A percentile compares a stretch with the other conserved stretches of the same genome.
Conservation (phyloP, 2,888 invertebrate species). For the Xestia sexstrigata region DNA sequence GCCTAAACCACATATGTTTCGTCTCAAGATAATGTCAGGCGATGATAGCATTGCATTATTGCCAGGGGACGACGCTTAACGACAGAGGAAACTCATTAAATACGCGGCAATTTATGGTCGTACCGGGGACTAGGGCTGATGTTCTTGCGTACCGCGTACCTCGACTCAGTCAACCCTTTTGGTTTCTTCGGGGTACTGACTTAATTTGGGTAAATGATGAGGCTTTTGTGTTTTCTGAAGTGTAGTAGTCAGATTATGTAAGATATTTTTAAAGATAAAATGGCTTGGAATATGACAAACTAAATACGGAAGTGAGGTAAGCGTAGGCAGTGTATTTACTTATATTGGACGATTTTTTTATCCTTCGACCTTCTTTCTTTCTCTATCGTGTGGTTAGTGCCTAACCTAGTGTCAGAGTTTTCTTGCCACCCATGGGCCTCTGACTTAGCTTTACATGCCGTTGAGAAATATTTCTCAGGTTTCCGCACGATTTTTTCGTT, state of each 20-base stretch:
- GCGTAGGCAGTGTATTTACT: not conserved
- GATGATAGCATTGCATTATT: conserved; percentile 86
- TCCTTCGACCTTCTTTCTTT: too few species aligned
- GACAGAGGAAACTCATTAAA: conserved; percentile 88
- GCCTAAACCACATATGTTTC: conserved; percentile 78
- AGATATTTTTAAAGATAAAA: not conserved
- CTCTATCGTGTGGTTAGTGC: too few species aligned
- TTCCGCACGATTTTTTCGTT: too few species aligned
- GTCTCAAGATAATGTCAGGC: conserved; percentile 81
- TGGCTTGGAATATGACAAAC: not conserved
- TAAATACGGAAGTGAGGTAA: not conserved
- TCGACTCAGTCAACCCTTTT: conserved; percentile 53
- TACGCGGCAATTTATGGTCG: conserved; percentile 84
- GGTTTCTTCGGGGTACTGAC: conserved; percentile 47
- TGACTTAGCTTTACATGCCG: too few species aligned
- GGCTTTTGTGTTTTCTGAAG: not conserved
- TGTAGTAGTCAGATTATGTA: too few species aligned
- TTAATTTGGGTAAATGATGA: conserved; percentile 51
- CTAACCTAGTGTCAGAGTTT: too few species aligned
- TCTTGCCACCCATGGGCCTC: too few species aligned
- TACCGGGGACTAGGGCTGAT: conserved; percentile 77
- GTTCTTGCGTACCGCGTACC: conserved; percentile 62
- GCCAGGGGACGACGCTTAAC: conserved; percentile 83
- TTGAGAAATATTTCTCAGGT: too few species aligned
- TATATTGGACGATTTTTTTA: not conserved